Percentiles rank a stretch among this genome's conserved stretches.
phyloP scores from a whole-genome alignment of 2,113 vertebrate genomes.

The Dasyornis broadbenti region DNA sequence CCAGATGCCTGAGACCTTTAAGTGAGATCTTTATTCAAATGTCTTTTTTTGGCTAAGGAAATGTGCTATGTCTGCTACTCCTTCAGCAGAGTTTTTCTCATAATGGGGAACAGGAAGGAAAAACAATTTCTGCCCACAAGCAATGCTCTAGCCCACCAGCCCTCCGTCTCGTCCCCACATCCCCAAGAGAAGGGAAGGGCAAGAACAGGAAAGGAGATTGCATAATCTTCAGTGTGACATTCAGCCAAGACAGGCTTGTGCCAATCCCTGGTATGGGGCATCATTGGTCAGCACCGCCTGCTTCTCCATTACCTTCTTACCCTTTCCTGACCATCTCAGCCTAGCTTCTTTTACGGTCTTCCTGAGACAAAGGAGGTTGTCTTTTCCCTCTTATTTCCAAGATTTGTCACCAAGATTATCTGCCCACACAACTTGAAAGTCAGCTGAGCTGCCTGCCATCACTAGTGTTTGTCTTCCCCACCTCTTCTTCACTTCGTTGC shows the following conservation, averaged over 20 bases:
- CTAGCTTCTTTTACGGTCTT: rapidly evolving
- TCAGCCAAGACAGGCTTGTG: not conserved
- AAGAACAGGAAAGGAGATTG: not conserved
- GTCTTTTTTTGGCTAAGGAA: not conserved
- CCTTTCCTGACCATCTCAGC: not conserved
- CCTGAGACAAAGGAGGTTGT: not conserved
- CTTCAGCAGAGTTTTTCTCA: not conserved
- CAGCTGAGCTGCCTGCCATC: not conserved
- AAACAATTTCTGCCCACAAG: not conserved
- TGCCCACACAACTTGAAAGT: not conserved
- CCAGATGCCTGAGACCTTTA: not conserved
- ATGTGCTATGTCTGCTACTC: not conserved
- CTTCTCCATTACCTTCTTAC: not conserved
- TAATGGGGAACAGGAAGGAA: not conserved
- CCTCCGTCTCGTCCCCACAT: not conserved
- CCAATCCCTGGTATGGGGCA: rapidly evolving
- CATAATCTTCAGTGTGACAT: not conserved
- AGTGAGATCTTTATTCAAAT: not conserved
- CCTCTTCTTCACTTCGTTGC: not conserved
- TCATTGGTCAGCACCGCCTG: not conserved
- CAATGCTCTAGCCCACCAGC: not conserved
- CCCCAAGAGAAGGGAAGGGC: not conserved
- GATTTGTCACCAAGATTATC: not conserved
- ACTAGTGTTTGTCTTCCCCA: not conserved
- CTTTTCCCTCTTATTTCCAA: not conserved